phyloP scores from a whole-genome alignment of 2,888 invertebrate species.

The Ochropleura leucogaster region DNA sequence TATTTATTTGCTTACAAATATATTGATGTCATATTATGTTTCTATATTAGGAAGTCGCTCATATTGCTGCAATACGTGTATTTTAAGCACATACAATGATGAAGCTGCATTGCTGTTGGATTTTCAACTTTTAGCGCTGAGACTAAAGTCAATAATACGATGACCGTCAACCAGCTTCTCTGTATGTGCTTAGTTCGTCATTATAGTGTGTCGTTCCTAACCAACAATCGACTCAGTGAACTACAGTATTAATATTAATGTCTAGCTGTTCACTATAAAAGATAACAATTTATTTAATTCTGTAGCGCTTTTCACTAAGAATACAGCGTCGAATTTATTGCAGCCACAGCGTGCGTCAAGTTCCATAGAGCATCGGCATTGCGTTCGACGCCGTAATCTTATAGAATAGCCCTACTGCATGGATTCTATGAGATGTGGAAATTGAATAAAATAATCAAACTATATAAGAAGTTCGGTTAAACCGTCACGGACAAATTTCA shows the following conservation, averaged over 20 bases:
- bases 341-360: no score
- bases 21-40: slow-evolving; percentile 21
- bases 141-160: background rate
- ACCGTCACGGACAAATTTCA: background rate
- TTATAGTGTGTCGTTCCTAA: slow-evolving; percentile 56
- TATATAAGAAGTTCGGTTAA: background rate
- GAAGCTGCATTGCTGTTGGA: background rate
- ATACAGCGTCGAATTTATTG: no score
- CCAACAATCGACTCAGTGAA: slow-evolving; percentile 49
- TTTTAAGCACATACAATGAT: slow-evolving; percentile 52
- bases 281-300: slow-evolving; percentile 45
- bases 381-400: no score
- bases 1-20: slow-evolving; percentile 48
- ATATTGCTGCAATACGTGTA: slow-evolving; percentile 50
- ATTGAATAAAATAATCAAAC: background rate
- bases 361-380: no score
- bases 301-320: background rate
- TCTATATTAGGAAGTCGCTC: slow-evolving; percentile 37
- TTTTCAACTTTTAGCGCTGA: background rate
- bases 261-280: slow-evolving; percentile 70
- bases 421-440: slow-evolving; percentile 28
- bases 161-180: background rate
- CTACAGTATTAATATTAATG: slow-evolving; percentile 56
- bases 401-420: background rate
- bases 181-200: slow-evolving; percentile 47